Conservation (phyloP, 2,113 vertebrate genomes). For the Butastur rufipennis region DNA sequence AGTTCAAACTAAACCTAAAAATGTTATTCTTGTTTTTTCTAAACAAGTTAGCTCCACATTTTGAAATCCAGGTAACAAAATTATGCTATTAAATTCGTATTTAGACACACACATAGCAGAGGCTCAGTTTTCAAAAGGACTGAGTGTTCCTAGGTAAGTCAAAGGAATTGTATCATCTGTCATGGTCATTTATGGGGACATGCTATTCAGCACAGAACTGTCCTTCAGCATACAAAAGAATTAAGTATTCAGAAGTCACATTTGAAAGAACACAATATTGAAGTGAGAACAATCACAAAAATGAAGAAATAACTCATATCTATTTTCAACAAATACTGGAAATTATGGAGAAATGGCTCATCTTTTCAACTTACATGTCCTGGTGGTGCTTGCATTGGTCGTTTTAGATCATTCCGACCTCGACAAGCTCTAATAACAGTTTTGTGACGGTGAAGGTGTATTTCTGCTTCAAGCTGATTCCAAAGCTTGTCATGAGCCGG, state of each 20-base stretch:
- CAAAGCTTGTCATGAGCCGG: constrained; percentile 98
- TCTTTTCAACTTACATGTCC: constrained; percentile 84
- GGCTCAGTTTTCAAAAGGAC: not conserved
- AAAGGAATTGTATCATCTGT: not conserved
- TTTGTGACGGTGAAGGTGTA: constrained; percentile 97
- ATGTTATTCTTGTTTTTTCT: not conserved
- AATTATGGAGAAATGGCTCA: not conserved
- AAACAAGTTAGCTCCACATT: not conserved
- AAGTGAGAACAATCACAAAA: not conserved
- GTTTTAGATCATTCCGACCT: constrained; percentile 92
- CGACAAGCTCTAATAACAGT: constrained; percentile 95
- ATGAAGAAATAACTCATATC: not conserved
- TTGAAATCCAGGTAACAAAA: not conserved
- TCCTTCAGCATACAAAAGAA: not conserved
- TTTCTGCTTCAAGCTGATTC: constrained; percentile 98
- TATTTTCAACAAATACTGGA: not conserved
- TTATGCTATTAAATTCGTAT: not conserved
- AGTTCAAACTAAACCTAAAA: not conserved
- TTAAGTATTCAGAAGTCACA: not conserved
- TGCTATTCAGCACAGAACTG: not conserved
- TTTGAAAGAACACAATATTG: not conserved
- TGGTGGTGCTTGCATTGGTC: constrained; percentile 86
- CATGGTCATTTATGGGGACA: not conserved
- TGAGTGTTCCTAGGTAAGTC: not conserved
- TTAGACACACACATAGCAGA: not conserved